Percentiles rank a stretch among this genome's conserved stretches.
These are phyloP conservation scores for Odontophorus gujanensis DNA, from an alignment of 2,113 vertebrate species.

Conservation along the genomic window DNA sequence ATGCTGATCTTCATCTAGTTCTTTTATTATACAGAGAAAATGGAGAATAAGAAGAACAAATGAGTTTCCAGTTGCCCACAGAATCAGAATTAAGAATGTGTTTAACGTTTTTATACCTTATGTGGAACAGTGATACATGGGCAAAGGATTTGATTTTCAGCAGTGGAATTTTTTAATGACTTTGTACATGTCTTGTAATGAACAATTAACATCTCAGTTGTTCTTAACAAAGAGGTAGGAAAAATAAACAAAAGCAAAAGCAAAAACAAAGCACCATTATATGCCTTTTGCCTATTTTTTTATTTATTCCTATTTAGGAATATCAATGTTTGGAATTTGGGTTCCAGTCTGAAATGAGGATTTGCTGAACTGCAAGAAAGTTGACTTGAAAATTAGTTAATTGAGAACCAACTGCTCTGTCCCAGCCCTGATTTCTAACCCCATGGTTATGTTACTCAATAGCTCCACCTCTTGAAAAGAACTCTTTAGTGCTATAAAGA, in stretches of 20 bases:
- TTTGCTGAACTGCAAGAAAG: background rate
- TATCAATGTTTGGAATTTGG: background rate
- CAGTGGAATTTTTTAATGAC: background rate
- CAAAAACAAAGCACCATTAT: background rate
- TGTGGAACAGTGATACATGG: background rate
- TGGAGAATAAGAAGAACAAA: background rate
- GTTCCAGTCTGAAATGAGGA: background rate
- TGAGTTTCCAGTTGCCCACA: background rate
- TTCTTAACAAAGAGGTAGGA: background rate
- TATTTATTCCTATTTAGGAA: background rate
- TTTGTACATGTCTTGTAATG: background rate
- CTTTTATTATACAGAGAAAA: background rate
- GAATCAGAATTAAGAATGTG: background rate
- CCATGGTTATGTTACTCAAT: background rate
- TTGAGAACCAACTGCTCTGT: background rate
- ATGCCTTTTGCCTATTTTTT: background rate
- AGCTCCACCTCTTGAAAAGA: background rate
- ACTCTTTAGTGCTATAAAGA: rapidly evolving
- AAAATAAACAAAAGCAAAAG: background rate
- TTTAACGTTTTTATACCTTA: background rate
- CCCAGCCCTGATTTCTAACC: background rate
- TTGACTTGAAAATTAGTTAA: background rate
- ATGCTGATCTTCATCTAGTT: background rate
- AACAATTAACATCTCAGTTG: background rate
- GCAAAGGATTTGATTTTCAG: background rate